These are phyloP conservation scores for Brassicogethes aeneus DNA, from an alignment of 2,888 invertebrate species.

Conservation along the genomic window DNA sequence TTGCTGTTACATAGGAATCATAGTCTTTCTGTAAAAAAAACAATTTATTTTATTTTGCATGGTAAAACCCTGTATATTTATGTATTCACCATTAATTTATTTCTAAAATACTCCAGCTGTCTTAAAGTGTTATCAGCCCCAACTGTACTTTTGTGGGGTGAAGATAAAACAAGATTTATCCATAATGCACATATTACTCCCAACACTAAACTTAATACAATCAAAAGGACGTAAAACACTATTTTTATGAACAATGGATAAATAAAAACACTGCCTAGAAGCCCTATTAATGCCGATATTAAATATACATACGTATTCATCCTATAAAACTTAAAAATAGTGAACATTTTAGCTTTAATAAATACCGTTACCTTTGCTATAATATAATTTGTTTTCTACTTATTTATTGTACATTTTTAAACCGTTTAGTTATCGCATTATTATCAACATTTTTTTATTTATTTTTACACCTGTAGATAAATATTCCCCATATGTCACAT, in stretches of 20 bases:
- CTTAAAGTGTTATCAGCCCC: constrained; percentile 53
- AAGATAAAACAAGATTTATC: constrained; percentile 56
- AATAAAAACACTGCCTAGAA: constrained; percentile 11
- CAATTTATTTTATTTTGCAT: background rate
- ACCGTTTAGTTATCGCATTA: too few relatives aligned
- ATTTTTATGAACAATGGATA: constrained; percentile 20
- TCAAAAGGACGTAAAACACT: constrained; percentile 27
- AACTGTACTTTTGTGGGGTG: constrained; percentile 53
- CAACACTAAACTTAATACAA: constrained; percentile 26
- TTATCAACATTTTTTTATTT: too few relatives aligned
- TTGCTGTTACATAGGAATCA: constrained; percentile 17
- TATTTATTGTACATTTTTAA: too few relatives aligned
- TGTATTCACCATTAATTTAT: constrained; percentile 55
- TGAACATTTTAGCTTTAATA: too few relatives aligned
- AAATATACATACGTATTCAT: constrained; percentile 17
- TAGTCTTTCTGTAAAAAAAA: constrained; percentile 29
- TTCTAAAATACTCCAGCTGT: constrained; percentile 51
- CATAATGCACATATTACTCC: constrained; percentile 45
- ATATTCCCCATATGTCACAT: too few relatives aligned
- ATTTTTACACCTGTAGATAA: too few relatives aligned
- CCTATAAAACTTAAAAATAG: constrained; percentile 15
- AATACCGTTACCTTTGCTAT: background rate
- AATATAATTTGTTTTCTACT: too few relatives aligned
- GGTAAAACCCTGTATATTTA: constrained; percentile 1
- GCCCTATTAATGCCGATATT: constrained; percentile 9